Base-by-base conservation (phyloP, 2,797 vertebrate species). In the Potorous gilbertii region DNA sequence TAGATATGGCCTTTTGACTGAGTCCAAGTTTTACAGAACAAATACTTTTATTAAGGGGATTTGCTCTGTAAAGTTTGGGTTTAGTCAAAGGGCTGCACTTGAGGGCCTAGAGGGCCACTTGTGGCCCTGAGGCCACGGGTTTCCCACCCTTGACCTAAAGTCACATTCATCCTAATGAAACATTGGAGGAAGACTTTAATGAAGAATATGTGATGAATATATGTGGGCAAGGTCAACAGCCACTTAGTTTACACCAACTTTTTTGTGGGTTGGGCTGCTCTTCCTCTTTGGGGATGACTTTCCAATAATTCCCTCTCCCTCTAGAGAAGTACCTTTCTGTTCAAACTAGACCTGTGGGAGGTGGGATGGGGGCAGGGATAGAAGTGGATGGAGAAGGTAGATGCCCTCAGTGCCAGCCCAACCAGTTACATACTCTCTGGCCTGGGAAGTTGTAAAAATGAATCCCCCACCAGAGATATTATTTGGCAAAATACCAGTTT, bases 281-380 rank as follows among this genome's bases (percentile, higher is more conserved):
- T 74, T 74, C 34, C 62, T 16, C 34, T 74, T 74, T 74, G 34
- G 14, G 16, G 34, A 40, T 74, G 14, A 74, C 34, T 21, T 74
- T 74, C 62, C 34, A 74, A 16, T 16, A 74, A 74, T 40, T 74
- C 14, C 14, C 14, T 74, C 62, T 74, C 62, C 14, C 62, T n/a
- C 5, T 74, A 74, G 62, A 74, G 16, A 74, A 66, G 34, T n/a
- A 28, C 0, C 16, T 74, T 74, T 74, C 62, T n/a, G 34, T 74
- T 74, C 16, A 40, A 74, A 40, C 5, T 2, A 11, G 93, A 40
- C 27, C 54, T 24, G 40, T 62, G 62, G 34, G 2, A 57, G 28
- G 29, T 40, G 2, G 55, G 21, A 56, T 55, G 18, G 10, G 11
- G 18, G 3, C 6, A 0, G 21, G n/a, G 4, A 1, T 3, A 0